Evolutionary conservation across 2,888 invertebrate genomes (phyloP).

Genomic region (Lycaena phlaeas): DNA sequence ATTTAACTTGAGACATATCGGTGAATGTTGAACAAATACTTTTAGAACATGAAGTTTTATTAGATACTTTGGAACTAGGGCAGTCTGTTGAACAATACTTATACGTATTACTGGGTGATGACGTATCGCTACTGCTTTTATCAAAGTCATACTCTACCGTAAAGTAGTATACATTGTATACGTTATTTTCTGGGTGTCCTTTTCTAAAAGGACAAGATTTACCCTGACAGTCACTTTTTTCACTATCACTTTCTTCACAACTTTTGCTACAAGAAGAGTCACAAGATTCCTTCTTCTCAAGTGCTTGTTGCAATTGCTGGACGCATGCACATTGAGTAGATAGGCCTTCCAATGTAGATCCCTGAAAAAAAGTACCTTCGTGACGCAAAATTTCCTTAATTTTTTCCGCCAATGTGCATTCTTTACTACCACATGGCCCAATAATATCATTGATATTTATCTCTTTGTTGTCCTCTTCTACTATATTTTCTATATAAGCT

Average conservation of each 20-base stretch:
- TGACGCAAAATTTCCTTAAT: slow-evolving; percentile 51
- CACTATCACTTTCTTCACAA: slow-evolving; percentile 36
- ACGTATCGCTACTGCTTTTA: slow-evolving; percentile 22
- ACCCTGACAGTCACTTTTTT: slow-evolving; percentile 34
- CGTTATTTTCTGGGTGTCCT: slow-evolving; percentile 17
- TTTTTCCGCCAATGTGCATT: slow-evolving; percentile 49
- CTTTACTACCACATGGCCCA: slow-evolving; percentile 59
- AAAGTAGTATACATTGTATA: slow-evolving; percentile 54
- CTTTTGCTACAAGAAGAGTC: slow-evolving; percentile 37
- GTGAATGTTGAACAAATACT: slow-evolving; percentile 30
- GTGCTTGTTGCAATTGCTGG: slow-evolving; percentile 42
- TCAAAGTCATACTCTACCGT: slow-evolving; percentile 50
- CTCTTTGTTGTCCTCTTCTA: slow-evolving; percentile 49
- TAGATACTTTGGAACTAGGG: slow-evolving; percentile 33
- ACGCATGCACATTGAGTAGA: slow-evolving; percentile 60
- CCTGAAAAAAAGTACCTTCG: slow-evolving; percentile 41
- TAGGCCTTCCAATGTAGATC: slow-evolving; percentile 35
- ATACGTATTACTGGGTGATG: slow-evolving; percentile 22
- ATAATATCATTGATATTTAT: slow-evolving; percentile 44
- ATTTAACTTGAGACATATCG: slow-evolving; percentile 15
- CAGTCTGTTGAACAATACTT: slow-evolving; percentile 41
- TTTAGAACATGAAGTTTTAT: slow-evolving; percentile 39
- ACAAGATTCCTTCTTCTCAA: slow-evolving; percentile 35
- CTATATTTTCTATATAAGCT: slow-evolving; percentile 51
- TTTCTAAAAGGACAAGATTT: slow-evolving; percentile 36